Percentiles rank a stretch among this genome's conserved stretches.
These are phyloP conservation scores for Bombyx mori DNA, from an alignment of 1,140 invertebrate species.

Conservation along the genomic window DNA sequence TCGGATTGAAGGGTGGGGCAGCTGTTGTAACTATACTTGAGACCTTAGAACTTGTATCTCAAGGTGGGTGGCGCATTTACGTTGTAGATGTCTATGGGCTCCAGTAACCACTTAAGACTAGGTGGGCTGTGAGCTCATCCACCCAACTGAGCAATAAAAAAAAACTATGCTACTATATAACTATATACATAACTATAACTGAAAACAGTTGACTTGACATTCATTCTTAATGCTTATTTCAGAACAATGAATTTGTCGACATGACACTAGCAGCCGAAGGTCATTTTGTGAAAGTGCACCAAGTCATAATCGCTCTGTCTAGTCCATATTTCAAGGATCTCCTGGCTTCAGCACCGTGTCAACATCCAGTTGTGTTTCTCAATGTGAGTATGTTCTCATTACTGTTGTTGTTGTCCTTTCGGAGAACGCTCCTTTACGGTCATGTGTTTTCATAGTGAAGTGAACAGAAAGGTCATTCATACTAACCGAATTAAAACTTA, in stretches of 20 bases:
- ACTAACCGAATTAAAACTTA: not conserved
- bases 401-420: too few species aligned
- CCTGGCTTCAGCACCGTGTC: constrained; percentile 81
- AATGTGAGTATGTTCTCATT: constrained; percentile 43
- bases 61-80: too few species aligned
- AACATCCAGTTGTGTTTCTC: constrained; percentile 83
- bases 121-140: too few species aligned
- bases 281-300: constrained; percentile 81
- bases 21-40: too few species aligned
- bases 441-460: not conserved
- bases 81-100: too few species aligned
- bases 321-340: constrained; percentile 83
- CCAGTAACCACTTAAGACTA: too few species aligned
- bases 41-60: too few species aligned
- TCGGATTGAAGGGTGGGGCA: too few species aligned
- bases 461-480: not conserved
- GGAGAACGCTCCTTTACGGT: too few species aligned
- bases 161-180: too few species aligned
- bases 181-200: not conserved
- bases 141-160: not conserved
- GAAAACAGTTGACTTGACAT: not conserved
- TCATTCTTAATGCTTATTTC: constrained; percentile 13
- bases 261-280: constrained; percentile 85
- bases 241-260: constrained; percentile 82
- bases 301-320: constrained; percentile 80